A percentile compares a stretch with the other conserved stretches of the same genome.
These are phyloP conservation scores for Drosophila subobscura DNA, from an alignment of 1,140 invertebrate species.

Conservation along the genomic window DNA sequence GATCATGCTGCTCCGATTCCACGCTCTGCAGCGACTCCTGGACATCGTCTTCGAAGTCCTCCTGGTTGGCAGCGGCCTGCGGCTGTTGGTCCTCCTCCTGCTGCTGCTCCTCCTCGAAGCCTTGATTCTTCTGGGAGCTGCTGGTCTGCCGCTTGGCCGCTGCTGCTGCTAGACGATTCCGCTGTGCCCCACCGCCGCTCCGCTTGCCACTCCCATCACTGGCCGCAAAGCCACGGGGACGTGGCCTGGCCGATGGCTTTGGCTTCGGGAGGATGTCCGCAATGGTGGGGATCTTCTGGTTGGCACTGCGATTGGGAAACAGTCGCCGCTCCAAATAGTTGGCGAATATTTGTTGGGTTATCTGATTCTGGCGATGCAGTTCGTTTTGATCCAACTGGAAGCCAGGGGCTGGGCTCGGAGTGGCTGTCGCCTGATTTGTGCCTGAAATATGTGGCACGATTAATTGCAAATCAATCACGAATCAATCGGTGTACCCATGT, in stretches of 20 bases:
- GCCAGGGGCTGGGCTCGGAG: constrained; percentile 20
- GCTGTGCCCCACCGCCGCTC: constrained; percentile 54
- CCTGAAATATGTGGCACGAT: constrained; percentile 53
- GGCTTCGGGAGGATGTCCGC: constrained; percentile 86
- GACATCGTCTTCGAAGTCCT: constrained; percentile 76
- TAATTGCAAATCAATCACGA: constrained; percentile 45
- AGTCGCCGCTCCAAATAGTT: constrained; percentile 88
- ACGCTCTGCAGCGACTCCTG: constrained; percentile 86
- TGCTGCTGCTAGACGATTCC: constrained; percentile 58
- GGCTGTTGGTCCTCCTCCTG: constrained; percentile 38
- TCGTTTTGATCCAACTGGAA: constrained; percentile 85
- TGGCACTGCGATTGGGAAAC: constrained; percentile 84
- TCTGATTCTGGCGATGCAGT: constrained; percentile 88
- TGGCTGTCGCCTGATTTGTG: constrained; percentile 29
- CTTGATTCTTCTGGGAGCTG: constrained; percentile 13
- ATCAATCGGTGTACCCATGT: constrained; percentile 38
- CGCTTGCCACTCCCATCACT: constrained; percentile 39
- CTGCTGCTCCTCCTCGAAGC: constrained; percentile 28
- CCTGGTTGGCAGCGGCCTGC: constrained; percentile 47
- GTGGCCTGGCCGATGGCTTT: constrained; percentile 47
- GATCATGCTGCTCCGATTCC: constrained; percentile 86
- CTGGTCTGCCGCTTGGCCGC: constrained; percentile 44
- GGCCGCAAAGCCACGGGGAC: constrained; percentile 66
- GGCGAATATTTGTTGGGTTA: constrained; percentile 89
- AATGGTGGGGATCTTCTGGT: constrained; percentile 85